Conservation (phyloP, 2,888 invertebrate species). For the Drosophila suboccidentalis region DNA sequence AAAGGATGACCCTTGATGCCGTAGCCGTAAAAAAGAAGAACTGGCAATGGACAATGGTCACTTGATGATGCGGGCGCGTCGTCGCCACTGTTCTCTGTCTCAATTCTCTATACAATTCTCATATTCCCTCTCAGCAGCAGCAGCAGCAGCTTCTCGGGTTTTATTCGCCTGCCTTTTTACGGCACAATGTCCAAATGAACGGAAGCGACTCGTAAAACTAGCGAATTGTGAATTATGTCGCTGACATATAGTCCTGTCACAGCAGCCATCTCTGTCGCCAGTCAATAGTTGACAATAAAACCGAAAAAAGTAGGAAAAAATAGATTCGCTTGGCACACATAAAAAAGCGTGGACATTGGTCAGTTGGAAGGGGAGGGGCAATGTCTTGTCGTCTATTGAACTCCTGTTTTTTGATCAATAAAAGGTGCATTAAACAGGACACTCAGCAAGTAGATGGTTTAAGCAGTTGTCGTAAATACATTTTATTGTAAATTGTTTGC, state of each 20-base stretch:
- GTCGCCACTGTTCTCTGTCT: conserved; percentile 31
- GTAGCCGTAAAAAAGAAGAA: conserved; percentile 80
- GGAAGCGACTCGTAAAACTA: conserved; percentile 85
- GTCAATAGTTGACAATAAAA: conserved; percentile 79
- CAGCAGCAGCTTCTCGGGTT: conserved; percentile 37
- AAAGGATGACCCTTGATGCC: conserved; percentile 82
- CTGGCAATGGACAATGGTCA: conserved; percentile 77
- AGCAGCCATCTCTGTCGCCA: conserved; percentile 25
- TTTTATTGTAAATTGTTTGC: conserved; percentile 77
- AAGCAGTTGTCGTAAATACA: conserved; percentile 75
- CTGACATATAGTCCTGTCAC: conserved; percentile 71
- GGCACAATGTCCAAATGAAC: conserved; percentile 75
- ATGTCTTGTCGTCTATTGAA: conserved; percentile 68
- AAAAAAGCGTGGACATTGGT: conserved; percentile 47
- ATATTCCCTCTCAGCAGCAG: conserved; percentile 23
- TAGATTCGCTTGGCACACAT: conserved; percentile 37
- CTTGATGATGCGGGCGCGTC: conserved; percentile 81
- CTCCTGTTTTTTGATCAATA: conserved; percentile 73
- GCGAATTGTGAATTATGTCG: conserved; percentile 84
- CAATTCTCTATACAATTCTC: conserved; percentile 41
- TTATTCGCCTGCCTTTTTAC: conserved; percentile 69
- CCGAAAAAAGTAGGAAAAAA: conserved; percentile 26
- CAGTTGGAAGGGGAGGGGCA: not conserved
- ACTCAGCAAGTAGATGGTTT: conserved; percentile 47
- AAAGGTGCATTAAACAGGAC: conserved; percentile 76